Conservation (phyloP, 2,797 vertebrate species). For the Remorina albescens region DNA sequence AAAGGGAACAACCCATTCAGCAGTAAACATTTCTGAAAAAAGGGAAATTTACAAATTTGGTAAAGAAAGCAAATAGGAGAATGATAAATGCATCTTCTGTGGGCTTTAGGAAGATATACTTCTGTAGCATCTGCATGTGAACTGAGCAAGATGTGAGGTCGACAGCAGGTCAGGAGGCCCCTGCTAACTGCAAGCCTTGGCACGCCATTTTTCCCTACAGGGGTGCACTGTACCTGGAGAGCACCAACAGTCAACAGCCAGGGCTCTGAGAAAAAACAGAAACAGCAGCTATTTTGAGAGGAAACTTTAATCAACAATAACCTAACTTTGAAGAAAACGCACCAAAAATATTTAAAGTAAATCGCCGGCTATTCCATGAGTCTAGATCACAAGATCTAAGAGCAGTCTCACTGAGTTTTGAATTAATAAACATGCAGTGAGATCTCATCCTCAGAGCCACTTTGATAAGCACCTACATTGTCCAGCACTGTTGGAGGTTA, state of each 20-base stretch:
- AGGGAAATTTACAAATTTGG: background rate
- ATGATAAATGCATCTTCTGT: background rate
- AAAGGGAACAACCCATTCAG: slow-evolving; percentile 86
- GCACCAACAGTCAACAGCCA: slow-evolving; percentile 79
- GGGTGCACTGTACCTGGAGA: slow-evolving; percentile 71
- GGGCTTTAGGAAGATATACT: slow-evolving; percentile 62
- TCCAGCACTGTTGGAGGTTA: background rate
- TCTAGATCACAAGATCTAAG: no score
- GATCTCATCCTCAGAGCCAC: no score
- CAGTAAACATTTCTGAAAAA: slow-evolving; percentile 83
- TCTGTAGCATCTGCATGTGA: slow-evolving; percentile 46
- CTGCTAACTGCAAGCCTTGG: slow-evolving; percentile 84
- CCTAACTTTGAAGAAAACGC: no score
- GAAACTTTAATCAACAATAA: background rate
- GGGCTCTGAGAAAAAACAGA: slow-evolving; percentile 64
- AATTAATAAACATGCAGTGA: no score
- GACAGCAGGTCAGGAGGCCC: slow-evolving; percentile 89
- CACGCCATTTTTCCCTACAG: slow-evolving; percentile 71
- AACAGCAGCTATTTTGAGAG: background rate
- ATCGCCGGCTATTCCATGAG: no score
- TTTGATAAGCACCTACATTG: background rate
- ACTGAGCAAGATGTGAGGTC: slow-evolving; percentile 81
- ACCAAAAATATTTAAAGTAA: no score
- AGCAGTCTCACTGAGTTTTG: no score
- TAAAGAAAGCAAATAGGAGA: background rate